These are phyloP conservation scores for Platalea minor DNA, from an alignment of 2,797 vertebrate species.

Conservation along the genomic window DNA sequence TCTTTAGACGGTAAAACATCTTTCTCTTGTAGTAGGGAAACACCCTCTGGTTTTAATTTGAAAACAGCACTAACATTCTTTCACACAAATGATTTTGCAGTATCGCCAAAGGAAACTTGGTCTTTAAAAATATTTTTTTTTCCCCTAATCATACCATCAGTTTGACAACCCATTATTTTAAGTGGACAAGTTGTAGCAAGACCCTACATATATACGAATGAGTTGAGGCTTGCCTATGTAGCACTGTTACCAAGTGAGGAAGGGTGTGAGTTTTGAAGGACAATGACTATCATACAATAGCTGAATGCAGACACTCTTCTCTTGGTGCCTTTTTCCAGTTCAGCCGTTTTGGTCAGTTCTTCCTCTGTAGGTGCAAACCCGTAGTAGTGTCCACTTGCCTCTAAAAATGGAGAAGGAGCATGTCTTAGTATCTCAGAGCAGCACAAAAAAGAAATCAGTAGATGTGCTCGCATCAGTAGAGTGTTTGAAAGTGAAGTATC, in stretches of 20 bases:
- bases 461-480: background rate
- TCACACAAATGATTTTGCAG: background rate
- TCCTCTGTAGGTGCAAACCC: background rate
- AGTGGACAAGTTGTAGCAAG: background rate
- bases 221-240: background rate
- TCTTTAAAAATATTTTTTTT: background rate
- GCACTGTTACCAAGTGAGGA: background rate
- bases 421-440: background rate
- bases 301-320: background rate
- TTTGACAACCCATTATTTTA: background rate
- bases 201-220: fast-evolving
- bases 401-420: background rate
- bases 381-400: background rate
- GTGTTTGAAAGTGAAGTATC: background rate
- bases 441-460: background rate
- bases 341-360: background rate
- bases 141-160: background rate
- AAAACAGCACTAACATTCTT: background rate
- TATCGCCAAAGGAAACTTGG: background rate
- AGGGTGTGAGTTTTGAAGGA: background rate
- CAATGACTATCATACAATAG: background rate
- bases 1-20: background rate
- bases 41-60: background rate
- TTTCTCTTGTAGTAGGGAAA: background rate
- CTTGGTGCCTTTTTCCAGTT: background rate